These are phyloP conservation scores for Bhutanitis thaidina DNA, from an alignment of 2,888 invertebrate genomes.

Conservation along the genomic window DNA sequence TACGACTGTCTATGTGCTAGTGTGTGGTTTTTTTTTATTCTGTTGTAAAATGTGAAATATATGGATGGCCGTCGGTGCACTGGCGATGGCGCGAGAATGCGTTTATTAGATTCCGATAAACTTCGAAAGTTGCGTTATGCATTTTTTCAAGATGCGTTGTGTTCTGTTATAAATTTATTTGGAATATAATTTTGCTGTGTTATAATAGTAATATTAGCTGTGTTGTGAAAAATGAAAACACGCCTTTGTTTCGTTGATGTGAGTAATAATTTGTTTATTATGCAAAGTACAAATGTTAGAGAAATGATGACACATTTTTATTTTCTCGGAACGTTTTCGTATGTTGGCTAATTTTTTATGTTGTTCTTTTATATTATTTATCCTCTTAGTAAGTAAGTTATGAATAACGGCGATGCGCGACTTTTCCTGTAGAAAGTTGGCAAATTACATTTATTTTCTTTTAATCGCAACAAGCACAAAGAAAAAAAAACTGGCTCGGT, in stretches of 20 bases:
- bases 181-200: slow-evolving; percentile 31
- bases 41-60: slow-evolving; percentile 41
- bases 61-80: slow-evolving; percentile 25
- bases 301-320: background rate
- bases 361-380: background rate
- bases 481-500: slow-evolving; percentile 30
- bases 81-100: slow-evolving; percentile 51
- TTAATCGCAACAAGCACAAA: slow-evolving; percentile 25
- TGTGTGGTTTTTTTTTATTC: slow-evolving; percentile 24
- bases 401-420: background rate
- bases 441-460: slow-evolving; percentile 18
- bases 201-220: slow-evolving; percentile 25
- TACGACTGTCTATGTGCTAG: slow-evolving; percentile 30
- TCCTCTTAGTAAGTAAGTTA: background rate
- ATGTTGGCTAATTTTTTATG: background rate
- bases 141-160: slow-evolving; percentile 38
- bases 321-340: background rate
- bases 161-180: slow-evolving; percentile 28
- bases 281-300: background rate
- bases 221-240: slow-evolving; percentile 41
- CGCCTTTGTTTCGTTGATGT: slow-evolving; percentile 40
- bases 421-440: slow-evolving; percentile 22
- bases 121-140: slow-evolving; percentile 51
- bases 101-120: slow-evolving; percentile 48
- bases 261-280: slow-evolving; percentile 32